phyloP scores from a whole-genome alignment of 2,797 vertebrate species.

The Carduelis carduelis region DNA sequence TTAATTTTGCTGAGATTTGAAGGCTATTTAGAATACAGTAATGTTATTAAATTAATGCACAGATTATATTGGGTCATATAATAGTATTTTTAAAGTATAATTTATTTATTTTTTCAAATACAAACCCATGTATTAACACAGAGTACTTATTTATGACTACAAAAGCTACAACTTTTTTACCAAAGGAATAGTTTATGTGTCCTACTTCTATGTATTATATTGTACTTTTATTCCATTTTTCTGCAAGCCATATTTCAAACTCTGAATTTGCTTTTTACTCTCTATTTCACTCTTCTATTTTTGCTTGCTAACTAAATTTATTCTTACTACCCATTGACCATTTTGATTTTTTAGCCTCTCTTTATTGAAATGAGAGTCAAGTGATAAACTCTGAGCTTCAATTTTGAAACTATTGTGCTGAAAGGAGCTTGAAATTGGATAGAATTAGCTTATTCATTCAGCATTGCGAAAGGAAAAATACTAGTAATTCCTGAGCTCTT shows the following conservation, averaged over 20 bases:
- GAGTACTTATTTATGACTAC: background rate
- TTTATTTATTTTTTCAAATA: background rate
- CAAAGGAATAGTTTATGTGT: background rate
- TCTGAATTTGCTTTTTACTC: background rate
- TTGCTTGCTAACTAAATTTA: background rate
- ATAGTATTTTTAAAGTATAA: background rate
- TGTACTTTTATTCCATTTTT: background rate
- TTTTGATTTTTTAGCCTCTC: background rate
- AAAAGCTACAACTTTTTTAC: background rate
- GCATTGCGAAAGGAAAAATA: background rate
- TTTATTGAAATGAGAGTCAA: constrained; percentile 27
- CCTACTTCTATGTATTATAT: background rate
- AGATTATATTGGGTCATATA: background rate
- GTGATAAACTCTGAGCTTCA: constrained; percentile 20
- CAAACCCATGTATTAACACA: background rate
- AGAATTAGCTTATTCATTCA: background rate
- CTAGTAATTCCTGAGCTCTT: background rate
- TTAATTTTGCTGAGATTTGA: background rate
- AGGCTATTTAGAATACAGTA: background rate
- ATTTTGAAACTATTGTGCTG: constrained; percentile 23
- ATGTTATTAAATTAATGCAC: background rate
- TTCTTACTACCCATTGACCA: background rate
- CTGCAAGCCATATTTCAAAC: background rate
- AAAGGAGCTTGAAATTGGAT: constrained; percentile 42
- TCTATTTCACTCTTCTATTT: background rate